Evolutionary conservation across 2,797 vertebrate genomes (phyloP).

Genomic region (Intellagama lesueurii): DNA sequence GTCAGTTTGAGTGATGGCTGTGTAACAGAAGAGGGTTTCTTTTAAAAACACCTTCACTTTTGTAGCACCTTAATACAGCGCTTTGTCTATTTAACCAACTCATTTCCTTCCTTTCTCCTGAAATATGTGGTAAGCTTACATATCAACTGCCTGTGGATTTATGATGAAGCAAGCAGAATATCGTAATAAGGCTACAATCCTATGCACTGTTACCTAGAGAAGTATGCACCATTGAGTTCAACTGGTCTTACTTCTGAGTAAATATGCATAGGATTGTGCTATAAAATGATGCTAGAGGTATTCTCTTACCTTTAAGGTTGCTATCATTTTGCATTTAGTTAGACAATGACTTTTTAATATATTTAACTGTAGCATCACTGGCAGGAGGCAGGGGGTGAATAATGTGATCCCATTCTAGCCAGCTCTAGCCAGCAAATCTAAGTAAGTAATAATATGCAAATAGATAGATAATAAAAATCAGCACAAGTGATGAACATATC

Average conservation of each 20-base stretch:
- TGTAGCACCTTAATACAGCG: slow-evolving; percentile 48
- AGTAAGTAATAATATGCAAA: neutral
- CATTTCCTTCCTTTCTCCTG: slow-evolving; percentile 48
- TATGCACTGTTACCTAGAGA: neutral
- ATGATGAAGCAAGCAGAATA: neutral
- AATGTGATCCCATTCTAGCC: neutral
- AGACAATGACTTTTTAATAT: neutral
- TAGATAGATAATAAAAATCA: neutral
- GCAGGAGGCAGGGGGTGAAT: neutral
- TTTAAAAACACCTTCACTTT: slow-evolving; percentile 46
- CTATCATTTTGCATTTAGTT: neutral
- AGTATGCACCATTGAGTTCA: neutral
- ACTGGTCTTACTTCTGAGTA: neutral
- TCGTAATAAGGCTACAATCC: neutral
- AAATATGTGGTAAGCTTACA: slow-evolving; percentile 40
- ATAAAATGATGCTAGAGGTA: neutral
- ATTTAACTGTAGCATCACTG: neutral
- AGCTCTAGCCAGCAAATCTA: neutral
- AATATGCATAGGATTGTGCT: neutral
- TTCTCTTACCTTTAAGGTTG: no score
- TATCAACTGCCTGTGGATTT: slow-evolving; percentile 3
- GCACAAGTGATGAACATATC: neutral
- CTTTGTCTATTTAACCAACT: slow-evolving; percentile 62
- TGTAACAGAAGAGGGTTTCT: slow-evolving; percentile 72
- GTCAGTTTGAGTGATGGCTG: slow-evolving; percentile 91